These are phyloP conservation scores for Tinamus guttatus DNA, from an alignment of 2,113 vertebrate genomes.

Conservation along the genomic window DNA sequence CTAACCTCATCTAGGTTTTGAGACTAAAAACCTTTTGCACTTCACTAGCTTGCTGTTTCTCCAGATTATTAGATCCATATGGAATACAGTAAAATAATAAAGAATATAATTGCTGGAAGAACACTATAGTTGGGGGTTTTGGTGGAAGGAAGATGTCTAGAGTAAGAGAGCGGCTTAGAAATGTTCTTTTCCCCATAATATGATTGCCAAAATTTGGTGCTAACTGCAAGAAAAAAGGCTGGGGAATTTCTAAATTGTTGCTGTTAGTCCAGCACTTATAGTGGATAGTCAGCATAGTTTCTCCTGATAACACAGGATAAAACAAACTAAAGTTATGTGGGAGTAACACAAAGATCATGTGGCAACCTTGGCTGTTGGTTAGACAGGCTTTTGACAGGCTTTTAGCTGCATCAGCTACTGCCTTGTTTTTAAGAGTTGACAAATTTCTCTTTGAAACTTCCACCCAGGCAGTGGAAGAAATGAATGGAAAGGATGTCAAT, in stretches of 20 bases:
- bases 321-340: not conserved
- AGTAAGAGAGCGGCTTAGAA: not conserved
- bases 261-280: not conserved
- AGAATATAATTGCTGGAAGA: not conserved
- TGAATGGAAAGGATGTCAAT: conserved; percentile 96
- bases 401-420: not conserved
- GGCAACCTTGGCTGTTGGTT: not conserved
- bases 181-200: not conserved
- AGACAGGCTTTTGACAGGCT: not conserved
- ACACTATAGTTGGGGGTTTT: not conserved
- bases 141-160: not conserved
- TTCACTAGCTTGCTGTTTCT: not conserved
- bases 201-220: not conserved
- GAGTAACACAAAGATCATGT: not conserved
- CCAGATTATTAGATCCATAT: not conserved
- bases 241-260: not conserved
- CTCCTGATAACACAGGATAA: not conserved
- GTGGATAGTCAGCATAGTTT: not conserved
- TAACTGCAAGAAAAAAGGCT: not conserved
- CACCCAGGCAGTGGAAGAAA: conserved; percentile 94
- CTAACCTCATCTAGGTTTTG: not conserved
- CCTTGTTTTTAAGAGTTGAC: not conserved
- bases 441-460: not conserved
- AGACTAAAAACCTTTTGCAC: not conserved
- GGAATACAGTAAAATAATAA: not conserved